Evolutionary conservation across 1,140 invertebrate genomes (phyloP).

Genomic region (Heterodera schachtii): DNA sequence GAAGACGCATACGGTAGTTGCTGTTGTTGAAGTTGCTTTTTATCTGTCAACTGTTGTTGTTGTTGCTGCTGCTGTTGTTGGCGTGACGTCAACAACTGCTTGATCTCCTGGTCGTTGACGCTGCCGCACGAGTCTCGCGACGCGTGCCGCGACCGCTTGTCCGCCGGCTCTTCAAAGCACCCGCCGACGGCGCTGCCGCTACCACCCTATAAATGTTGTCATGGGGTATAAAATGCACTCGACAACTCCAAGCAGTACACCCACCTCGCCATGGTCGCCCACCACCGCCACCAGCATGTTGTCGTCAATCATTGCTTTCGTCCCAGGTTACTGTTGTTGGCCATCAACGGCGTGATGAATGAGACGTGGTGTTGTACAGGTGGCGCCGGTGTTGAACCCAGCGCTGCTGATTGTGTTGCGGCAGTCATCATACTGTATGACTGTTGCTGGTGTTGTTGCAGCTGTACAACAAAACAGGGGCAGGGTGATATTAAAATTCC

Average conservation of each 20-base stretch:
- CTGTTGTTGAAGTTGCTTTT: neutral
- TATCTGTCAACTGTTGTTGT: neutral
- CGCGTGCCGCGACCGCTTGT: slow-evolving; percentile 36
- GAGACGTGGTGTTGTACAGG: neutral
- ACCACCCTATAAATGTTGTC: no score
- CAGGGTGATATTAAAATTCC: no score
- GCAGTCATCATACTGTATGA: no score
- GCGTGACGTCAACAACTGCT: slow-evolving; percentile 2
- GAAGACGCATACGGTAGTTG: neutral
- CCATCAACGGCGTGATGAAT: neutral
- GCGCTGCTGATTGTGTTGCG: neutral
- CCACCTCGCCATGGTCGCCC: neutral
- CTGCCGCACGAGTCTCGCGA: slow-evolving; percentile 36
- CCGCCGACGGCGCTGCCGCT: no score
- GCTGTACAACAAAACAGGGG: no score
- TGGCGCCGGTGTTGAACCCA: neutral
- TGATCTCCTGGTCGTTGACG: slow-evolving; percentile 33
- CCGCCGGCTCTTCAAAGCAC: slow-evolving; percentile 29
- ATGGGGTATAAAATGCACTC: neutral
- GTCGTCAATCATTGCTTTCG: neutral
- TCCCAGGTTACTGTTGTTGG: neutral
- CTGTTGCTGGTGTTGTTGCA: no score
- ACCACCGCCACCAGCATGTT: neutral
- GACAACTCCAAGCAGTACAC: neutral
- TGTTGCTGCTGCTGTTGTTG: neutral